Percentiles rank a stretch among this genome's conserved stretches.
Evolutionary conservation across 2,888 invertebrate species (phyloP).

Genomic region (Agelastica alni): DNA sequence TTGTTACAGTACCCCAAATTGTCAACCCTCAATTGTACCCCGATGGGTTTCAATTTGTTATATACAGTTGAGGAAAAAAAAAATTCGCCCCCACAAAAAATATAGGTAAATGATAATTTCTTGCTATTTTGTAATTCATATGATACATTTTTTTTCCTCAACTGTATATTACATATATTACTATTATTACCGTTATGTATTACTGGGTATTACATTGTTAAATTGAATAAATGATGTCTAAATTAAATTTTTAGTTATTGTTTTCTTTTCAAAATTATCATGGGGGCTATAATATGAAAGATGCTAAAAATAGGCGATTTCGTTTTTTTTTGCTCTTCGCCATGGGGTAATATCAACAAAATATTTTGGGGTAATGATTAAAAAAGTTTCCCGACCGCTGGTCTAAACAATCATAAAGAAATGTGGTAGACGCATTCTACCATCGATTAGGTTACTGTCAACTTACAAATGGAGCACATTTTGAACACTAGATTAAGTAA

Average conservation of each 20-base stretch:
- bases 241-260: slow-evolving; percentile 2
- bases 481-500: too few relatives aligned
- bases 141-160: too few relatives aligned
- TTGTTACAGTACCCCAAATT: neutral
- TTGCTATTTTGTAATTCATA: too few relatives aligned
- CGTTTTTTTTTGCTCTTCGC: slow-evolving; percentile 1
- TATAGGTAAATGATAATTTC: too few relatives aligned
- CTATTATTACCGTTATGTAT: neutral
- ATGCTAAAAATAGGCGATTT: slow-evolving; percentile 1
- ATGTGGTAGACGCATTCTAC: too few relatives aligned
- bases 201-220: neutral
- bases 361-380: too few relatives aligned
- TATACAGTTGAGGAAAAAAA: too few relatives aligned
- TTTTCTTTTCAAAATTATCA: too few relatives aligned
- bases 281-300: too few relatives aligned
- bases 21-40: neutral
- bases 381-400: neutral
- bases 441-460: too few relatives aligned
- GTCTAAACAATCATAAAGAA: neutral
- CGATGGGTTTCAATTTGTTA: neutral
- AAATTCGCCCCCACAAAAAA: too few relatives aligned
- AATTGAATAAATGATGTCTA: slow-evolving; percentile 1
- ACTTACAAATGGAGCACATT: too few relatives aligned
- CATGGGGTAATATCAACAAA: neutral
- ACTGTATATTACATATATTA: neutral